A percentile compares a stretch with the other conserved stretches of the same genome.
phyloP scores from a whole-genome alignment of 2,888 invertebrate genomes.

The Marronus borbonicus region DNA sequence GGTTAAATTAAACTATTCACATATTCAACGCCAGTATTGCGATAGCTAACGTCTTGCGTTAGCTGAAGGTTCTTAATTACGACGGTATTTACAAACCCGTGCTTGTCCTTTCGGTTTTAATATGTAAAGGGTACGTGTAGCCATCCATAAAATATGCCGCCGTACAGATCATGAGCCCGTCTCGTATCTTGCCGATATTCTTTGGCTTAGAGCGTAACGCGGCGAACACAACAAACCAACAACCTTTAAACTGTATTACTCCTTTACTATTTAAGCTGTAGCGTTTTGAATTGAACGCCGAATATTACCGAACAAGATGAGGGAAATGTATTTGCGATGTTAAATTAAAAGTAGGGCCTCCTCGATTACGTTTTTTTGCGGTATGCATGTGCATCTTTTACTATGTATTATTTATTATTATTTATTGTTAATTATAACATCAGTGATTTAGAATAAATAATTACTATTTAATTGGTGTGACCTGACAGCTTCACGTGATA shows the following conservation, averaged over 20 bases:
- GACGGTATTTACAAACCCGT: not conserved
- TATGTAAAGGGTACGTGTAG: not conserved
- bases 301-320: not conserved
- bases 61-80: not conserved
- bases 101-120: conserved; percentile 9
- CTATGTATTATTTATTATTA: too few relatives aligned
- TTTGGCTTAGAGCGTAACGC: not conserved
- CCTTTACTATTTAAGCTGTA: conserved; percentile 10
- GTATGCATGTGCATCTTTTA: too few relatives aligned
- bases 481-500: too few relatives aligned
- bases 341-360: too few relatives aligned
- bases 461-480: too few relatives aligned
- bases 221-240: conserved; percentile 5
- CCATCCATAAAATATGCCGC: conserved; percentile 1
- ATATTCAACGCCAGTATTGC: too few relatives aligned
- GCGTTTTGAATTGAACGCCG: conserved; percentile 10
- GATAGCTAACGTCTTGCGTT: not conserved
- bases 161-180: not conserved
- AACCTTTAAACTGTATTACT: not conserved
- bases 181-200: conserved; percentile 13
- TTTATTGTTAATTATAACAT: too few relatives aligned
- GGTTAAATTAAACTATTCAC: too few relatives aligned
- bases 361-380: too few relatives aligned
- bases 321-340: too few relatives aligned
- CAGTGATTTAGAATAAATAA: too few relatives aligned